Conservation (phyloP, 2,888 invertebrate species). For the Mesorhabditis belari region DNA sequence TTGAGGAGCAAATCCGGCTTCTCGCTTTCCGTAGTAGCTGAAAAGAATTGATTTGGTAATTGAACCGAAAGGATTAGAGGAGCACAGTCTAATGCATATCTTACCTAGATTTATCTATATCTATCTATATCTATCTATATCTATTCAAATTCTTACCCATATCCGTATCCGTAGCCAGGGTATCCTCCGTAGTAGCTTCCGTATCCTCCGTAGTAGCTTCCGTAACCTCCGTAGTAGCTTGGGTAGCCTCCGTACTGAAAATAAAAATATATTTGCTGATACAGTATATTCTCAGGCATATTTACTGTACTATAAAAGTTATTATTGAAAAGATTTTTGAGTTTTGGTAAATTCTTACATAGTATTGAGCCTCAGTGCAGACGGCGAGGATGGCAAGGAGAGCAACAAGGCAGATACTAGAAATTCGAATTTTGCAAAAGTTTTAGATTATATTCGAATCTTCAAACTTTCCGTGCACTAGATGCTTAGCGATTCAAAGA, state of each 20-base stretch:
- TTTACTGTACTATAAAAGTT: not conserved
- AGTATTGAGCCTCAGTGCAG: constrained; percentile 2
- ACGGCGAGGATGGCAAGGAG: constrained; percentile 1
- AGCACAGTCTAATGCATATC: too few relatives aligned
- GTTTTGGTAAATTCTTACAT: too few relatives aligned
- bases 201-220: not conserved
- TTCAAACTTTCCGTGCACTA: too few relatives aligned
- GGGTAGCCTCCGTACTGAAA: constrained; percentile 7
- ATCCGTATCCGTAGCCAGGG: too few relatives aligned
- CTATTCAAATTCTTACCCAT: too few relatives aligned
- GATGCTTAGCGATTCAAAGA: too few relatives aligned
- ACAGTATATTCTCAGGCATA: not conserved
- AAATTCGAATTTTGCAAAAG: not conserved
- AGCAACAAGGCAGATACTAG: not conserved
- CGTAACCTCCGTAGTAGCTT: constrained; percentile 5
- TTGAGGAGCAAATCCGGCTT: constrained; percentile 9
- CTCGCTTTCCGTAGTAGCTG: constrained; percentile 17
- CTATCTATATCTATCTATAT: too few relatives aligned
- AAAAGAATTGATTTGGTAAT: too few relatives aligned
- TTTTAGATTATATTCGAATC: not conserved
- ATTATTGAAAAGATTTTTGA: too few relatives aligned
- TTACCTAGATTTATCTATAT: too few relatives aligned
- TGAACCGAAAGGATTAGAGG: too few relatives aligned
- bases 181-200: constrained; percentile 14
- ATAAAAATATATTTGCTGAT: not conserved